Evolutionary conservation across 1,140 invertebrate genomes (phyloP).

Genomic region (Wiebesia pumilae): DNA sequence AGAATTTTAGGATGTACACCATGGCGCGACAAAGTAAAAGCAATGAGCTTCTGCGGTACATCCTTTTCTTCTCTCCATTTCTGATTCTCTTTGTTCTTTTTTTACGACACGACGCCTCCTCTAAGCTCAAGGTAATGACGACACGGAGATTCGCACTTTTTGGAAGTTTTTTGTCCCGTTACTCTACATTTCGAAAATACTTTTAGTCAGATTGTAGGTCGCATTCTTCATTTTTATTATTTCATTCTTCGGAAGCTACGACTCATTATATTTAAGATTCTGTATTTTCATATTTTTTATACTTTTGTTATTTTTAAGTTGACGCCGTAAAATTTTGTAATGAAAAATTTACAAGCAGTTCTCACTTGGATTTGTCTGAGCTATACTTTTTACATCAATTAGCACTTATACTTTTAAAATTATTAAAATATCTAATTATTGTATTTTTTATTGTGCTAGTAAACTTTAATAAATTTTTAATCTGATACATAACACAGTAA

Average conservation of each 20-base stretch:
- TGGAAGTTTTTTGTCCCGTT: not conserved
- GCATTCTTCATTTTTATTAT: constrained; percentile 28
- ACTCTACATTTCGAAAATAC: no score
- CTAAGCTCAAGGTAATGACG: not conserved
- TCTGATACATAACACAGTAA: no score
- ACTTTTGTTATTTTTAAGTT: not conserved
- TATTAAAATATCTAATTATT: not conserved
- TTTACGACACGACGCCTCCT: not conserved
- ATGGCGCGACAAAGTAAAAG: not conserved
- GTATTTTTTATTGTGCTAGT: no score
- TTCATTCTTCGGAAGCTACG: not conserved
- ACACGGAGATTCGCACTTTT: not conserved
- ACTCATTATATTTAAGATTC: not conserved
- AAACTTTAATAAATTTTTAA: no score
- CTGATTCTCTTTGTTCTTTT: not conserved
- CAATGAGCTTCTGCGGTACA: not conserved
- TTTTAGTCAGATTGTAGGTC: not conserved
- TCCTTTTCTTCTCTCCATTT: not conserved
- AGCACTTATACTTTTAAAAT: not conserved
- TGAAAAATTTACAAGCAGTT: not conserved
- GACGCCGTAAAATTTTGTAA: not conserved
- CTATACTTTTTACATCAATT: not conserved
- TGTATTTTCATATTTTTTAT: not conserved
- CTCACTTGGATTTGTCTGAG: not conserved
- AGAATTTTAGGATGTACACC: not conserved